Base-by-base conservation (phyloP, 2,113 vertebrate species). In the Crocuta crocuta region DNA sequence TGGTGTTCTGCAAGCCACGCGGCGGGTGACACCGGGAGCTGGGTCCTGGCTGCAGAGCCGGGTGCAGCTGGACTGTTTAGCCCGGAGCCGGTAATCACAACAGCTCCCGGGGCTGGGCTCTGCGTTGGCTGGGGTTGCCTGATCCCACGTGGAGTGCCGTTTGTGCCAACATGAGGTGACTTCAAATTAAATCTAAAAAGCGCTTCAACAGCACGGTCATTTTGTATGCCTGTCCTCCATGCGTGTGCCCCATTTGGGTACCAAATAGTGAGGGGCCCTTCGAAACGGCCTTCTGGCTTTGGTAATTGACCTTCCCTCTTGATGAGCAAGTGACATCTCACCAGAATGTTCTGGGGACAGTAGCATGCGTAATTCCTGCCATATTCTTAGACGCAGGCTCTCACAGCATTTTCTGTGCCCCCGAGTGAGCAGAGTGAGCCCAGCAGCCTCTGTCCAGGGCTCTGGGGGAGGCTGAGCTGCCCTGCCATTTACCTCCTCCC, bases 351-450 rank as follows among this genome's bases (percentile, higher is more conserved):
- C 84, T 43, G 61, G 9, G 35, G 39, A 17, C 17, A 19, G 2
- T 1, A 4, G 53, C 23, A 5, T 16, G 4, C 33, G 0, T 16
- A 7, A 7, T 35, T 31, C 53, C 28, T 24, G 2, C 31, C 61
- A 12, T 7, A 1, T 33, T 63, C 66, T 43, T 24, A 35, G 24
- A 50, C 43, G 10, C 2, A 4, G 35, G 17, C 0, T 0, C 7
- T 6, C 19, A 12, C 8, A 26, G 16, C 12, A 1, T 8, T 24
- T 15, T n/a, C 53, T 21, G 8, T 16, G 24, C 33, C 31, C 31
- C 17, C 0, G 0, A 31, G 73, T 0, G 0, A 39, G 63, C 9
- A 11, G 13, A 24, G 61, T 17, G 43, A 28, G 11, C 15, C 4
- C 6, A 4, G 9, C 15, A 19, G 84, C n/a, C 17, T 88, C 50